A percentile compares a stretch with the other conserved stretches of the same genome.
Conservation (phyloP, 2,797 vertebrate genomes). For the Bothrops alternatus region DNA sequence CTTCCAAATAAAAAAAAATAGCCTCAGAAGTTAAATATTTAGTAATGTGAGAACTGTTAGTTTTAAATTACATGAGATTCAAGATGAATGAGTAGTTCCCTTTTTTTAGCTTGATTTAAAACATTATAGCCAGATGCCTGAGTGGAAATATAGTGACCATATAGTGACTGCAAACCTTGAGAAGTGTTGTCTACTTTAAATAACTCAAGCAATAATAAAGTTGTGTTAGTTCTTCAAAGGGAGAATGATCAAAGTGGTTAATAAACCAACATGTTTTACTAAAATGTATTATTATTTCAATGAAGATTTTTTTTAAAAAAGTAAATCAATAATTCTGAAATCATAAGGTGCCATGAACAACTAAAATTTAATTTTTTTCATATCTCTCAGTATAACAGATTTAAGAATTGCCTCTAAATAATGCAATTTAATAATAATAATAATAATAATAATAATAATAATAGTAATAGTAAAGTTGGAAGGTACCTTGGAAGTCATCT, state of each 20-base stretch:
- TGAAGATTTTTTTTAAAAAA: background rate
- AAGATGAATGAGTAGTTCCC: background rate
- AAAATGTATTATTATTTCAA: background rate
- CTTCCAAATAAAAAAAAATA: background rate
- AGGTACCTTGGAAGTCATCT: too few species aligned
- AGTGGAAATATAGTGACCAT: background rate
- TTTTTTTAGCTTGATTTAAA: background rate
- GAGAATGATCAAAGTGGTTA: background rate
- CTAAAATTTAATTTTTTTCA: background rate
- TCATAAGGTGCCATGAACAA: background rate
- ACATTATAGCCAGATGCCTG: background rate
- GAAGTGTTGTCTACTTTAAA: background rate
- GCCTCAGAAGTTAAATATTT: slow-evolving; percentile 2
- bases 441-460: too few species aligned
- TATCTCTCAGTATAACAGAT: background rate
- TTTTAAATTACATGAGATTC: background rate
- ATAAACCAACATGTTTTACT: background rate
- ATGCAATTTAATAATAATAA: background rate
- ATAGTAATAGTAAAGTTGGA: too few species aligned
- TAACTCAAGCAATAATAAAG: background rate
- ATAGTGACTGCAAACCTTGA: background rate
- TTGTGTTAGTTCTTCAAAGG: background rate
- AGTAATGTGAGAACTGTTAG: background rate
- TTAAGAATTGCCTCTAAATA: background rate
- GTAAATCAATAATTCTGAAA: background rate